These are phyloP conservation scores for Poeciliopsis presidionis DNA, from an alignment of 2,797 vertebrate species.

Conservation along the genomic window DNA sequence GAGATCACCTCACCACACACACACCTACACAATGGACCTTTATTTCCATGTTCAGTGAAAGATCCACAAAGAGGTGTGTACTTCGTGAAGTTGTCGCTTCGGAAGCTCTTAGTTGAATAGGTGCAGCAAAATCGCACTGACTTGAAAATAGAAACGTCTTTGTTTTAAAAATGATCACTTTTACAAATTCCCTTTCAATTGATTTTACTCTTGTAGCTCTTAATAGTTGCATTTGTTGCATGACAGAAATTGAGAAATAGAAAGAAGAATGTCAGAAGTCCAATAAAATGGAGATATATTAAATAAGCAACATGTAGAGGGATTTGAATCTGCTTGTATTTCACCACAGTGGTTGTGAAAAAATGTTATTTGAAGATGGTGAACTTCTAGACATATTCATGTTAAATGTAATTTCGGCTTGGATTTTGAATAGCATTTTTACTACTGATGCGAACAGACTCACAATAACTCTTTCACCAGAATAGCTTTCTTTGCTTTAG, in stretches of 20 bases:
- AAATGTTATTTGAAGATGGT: too few species aligned
- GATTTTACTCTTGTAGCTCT: background rate
- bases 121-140: conserved; percentile 1
- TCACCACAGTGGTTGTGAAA: background rate
- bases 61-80: conserved; percentile 23
- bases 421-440: background rate
- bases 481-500: background rate
- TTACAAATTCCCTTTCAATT: background rate
- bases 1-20: conserved; percentile 36
- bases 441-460: background rate
- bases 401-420: too few species aligned
- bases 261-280: background rate
- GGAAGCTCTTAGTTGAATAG: conserved; percentile 20
- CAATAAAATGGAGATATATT: background rate
- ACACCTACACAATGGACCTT: conserved; percentile 55
- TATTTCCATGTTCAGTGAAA: conserved; percentile 35
- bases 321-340: background rate
- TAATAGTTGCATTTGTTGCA: background rate
- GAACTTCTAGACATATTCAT: too few species aligned
- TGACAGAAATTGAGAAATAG: background rate
- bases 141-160: conserved; percentile 6
- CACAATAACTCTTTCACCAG: background rate
- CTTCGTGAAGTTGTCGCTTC: conserved; percentile 3
- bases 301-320: background rate
- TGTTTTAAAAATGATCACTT: background rate